Percentiles rank a stretch among this genome's conserved stretches.
Evolutionary conservation across 2,797 vertebrate genomes (phyloP).

Genomic region (Scolopax rusticola): DNA sequence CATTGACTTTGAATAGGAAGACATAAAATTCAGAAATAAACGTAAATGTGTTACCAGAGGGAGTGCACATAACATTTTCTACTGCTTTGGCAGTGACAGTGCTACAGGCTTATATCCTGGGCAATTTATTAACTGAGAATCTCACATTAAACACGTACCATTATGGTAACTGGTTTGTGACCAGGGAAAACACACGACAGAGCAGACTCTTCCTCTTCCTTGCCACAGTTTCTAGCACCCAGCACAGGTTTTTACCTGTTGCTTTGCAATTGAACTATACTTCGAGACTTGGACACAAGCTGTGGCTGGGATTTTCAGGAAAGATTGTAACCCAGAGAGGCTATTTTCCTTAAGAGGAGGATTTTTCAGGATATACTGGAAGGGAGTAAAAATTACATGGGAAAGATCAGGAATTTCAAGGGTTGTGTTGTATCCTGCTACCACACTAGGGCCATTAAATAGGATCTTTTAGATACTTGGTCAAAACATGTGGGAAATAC

Average conservation of each 20-base stretch:
- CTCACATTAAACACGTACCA: background rate
- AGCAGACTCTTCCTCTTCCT: background rate
- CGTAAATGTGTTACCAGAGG: background rate
- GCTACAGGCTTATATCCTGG: background rate
- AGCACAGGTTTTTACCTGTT: background rate
- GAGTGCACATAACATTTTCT: slow-evolving; percentile 36
- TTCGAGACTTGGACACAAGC: background rate
- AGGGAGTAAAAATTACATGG: background rate
- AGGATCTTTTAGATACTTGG: background rate
- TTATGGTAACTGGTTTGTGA: background rate
- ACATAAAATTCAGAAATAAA: slow-evolving; percentile 62
- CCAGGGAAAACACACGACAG: background rate
- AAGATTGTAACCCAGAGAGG: background rate
- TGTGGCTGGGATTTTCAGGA: background rate
- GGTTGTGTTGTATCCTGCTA: background rate
- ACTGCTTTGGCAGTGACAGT: slow-evolving; percentile 5
- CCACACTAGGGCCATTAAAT: background rate
- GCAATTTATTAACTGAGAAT: slow-evolving; percentile 68
- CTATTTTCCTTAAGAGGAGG: background rate
- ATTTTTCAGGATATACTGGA: background rate
- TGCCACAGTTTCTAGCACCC: background rate
- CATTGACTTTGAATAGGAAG: slow-evolving; percentile 69
- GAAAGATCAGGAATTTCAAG: background rate
- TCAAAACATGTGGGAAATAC: background rate
- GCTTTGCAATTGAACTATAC: background rate